A percentile compares a stretch with the other conserved stretches of the same genome.
phyloP scores from a whole-genome alignment of 2,888 invertebrate genomes.

The Meta bourneti region DNA sequence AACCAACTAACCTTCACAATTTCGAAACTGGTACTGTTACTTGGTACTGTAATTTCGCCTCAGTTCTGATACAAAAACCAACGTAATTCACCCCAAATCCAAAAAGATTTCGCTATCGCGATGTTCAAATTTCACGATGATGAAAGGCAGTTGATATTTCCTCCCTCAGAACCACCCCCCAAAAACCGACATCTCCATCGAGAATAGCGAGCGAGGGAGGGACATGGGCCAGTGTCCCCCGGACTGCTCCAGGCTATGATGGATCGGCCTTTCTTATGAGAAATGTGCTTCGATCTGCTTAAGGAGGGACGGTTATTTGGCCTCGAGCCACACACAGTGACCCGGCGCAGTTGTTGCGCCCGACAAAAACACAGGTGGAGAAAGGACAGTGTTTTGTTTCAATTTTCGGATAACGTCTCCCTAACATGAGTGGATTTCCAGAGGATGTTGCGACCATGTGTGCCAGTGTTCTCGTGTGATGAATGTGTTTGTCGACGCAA shows the following conservation, averaged over 20 bases:
- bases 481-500: not conserved
- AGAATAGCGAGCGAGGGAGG: not conserved
- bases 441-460: too few relatives aligned
- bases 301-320: constrained; percentile 68
- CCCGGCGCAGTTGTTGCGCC: constrained; percentile 66
- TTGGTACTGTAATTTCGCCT: too few relatives aligned
- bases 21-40: too few relatives aligned
- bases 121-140: not conserved
- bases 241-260: constrained; percentile 21
- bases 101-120: not conserved
- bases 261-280: constrained; percentile 65
- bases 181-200: not conserved
- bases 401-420: not conserved
- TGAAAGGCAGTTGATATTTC: not conserved
- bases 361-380: constrained; percentile 33
- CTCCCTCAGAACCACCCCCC: not conserved
- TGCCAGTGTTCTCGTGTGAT: not conserved
- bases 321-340: constrained; percentile 66
- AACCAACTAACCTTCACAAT: too few relatives aligned
- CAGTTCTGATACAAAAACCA: too few relatives aligned
- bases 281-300: constrained; percentile 65
- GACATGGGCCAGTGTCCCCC: not conserved
- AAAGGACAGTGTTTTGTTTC: constrained; percentile 38
- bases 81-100: too few relatives aligned
- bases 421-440: too few relatives aligned